Base-by-base conservation (phyloP, 1,140 invertebrate genomes). In the Paraescarpia echinospica region DNA sequence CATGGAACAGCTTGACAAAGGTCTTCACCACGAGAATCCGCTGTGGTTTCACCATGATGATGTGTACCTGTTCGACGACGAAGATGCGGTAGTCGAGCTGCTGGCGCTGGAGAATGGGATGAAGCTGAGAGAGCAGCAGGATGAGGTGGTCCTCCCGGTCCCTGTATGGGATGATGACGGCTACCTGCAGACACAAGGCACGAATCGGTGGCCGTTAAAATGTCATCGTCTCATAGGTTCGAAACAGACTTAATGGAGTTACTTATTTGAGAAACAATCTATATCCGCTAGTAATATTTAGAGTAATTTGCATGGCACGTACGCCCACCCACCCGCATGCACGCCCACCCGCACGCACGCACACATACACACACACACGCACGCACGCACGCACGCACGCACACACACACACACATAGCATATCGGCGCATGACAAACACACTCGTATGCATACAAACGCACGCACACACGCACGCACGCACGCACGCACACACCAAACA, bases 81-180 rank as follows among this genome's bases (percentile, higher is more conserved):
- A 98, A 98, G 94, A 99, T 98, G 92, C 97, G 96, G 96, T 99
- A 99, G 95, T 99, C 98, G 33, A 99, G 97, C 94, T 98, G 97
- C 96, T 99, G 99, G 35, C 97, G 96, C 93, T 98, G 97, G 90
- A 99, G 96, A 95, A 98, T 98, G n/a, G 98, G 97, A 96, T 99
- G 98, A 95, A 99, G 98, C 95, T 98, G 98, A 94, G 97, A 97
- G 90, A 99, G 96, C 94, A 99, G 98, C 92, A 97, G 96, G 33
- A 97, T 96, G 12, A 99, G 96, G 95, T 99, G 98, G 33, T 96
- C 96, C 93, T 97, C 96, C 91, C 99, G 97, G 94, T 99, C 98
- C 93, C 99, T 96, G 95, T 98, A 96, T 1, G 95, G 95, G 89
- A 96, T 94, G 91, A 96, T 95, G 90, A 96, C 93, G 34, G 95